A percentile compares a stretch with the other conserved stretches of the same genome.
phyloP scores from a whole-genome alignment of 2,888 invertebrate genomes.

The Herminia tarsipennalis region DNA sequence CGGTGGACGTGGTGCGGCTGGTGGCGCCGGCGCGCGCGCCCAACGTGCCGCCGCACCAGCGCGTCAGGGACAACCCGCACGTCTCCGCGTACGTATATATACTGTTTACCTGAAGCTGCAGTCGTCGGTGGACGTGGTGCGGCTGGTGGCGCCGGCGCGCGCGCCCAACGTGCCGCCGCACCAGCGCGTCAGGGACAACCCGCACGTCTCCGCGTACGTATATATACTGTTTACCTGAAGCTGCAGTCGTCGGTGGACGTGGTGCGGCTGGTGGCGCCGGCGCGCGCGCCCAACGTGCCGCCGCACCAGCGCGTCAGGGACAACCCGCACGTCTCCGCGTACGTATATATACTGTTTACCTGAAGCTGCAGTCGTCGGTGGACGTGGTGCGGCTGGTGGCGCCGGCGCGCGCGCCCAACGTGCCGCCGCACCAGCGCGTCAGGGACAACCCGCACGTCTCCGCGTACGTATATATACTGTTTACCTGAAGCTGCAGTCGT shows the following conservation, averaged over 20 bases:
- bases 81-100: slow-evolving; percentile 92
- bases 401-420: slow-evolving; percentile 96
- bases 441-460: slow-evolving; percentile 98
- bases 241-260: slow-evolving; percentile 98
- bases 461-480: slow-evolving; percentile 93
- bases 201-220: slow-evolving; percentile 97
- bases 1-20: slow-evolving; percentile 97
- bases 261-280: slow-evolving; percentile 96
- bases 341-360: no score
- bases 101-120: slow-evolving; percentile 95
- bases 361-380: no score
- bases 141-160: slow-evolving; percentile 96
- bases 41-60: slow-evolving; percentile 97
- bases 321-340: slow-evolving; percentile 98
- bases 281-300: slow-evolving; percentile 96
- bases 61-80: slow-evolving; percentile 97
- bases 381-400: slow-evolving; percentile 97
- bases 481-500: no score
- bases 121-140: slow-evolving; percentile 97
- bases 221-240: slow-evolving; percentile 89
- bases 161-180: slow-evolving; percentile 98
- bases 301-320: slow-evolving; percentile 97
- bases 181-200: slow-evolving; percentile 96
- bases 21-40: slow-evolving; percentile 97
- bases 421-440: slow-evolving; percentile 96